These are phyloP conservation scores for Micronycteris hirsuta DNA, from an alignment of 2,113 vertebrate species.

Conservation along the genomic window DNA sequence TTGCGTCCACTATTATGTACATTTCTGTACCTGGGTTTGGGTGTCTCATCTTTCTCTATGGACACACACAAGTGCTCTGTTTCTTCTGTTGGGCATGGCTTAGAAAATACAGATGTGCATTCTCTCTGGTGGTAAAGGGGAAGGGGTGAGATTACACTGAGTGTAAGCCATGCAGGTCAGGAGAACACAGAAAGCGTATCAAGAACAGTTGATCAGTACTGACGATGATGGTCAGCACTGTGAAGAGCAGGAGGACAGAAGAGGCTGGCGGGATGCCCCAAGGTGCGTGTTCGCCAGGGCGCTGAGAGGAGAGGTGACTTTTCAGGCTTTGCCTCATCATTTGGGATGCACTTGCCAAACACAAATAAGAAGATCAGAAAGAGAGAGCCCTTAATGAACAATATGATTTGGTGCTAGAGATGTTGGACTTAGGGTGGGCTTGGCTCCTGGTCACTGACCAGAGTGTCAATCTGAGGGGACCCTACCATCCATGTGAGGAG, in stretches of 20 bases:
- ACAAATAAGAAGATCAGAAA: not conserved
- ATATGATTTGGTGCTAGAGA: not conserved
- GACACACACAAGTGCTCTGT: not conserved
- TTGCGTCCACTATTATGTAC: too few species aligned
- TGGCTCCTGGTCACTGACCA: not conserved
- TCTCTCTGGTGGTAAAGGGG: not conserved
- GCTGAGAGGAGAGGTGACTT: not conserved
- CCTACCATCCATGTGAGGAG: not conserved
- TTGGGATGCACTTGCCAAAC: not conserved
- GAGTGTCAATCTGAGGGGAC: not conserved
- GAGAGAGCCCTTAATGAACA: not conserved
- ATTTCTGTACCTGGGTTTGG: not conserved
- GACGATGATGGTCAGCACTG: too few species aligned
- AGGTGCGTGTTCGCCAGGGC: not conserved
- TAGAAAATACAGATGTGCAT: not conserved
- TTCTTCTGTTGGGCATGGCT: not conserved
- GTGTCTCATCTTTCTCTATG: not conserved
- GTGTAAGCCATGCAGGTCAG: not conserved
- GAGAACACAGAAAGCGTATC: not conserved
- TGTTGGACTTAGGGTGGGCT: not conserved
- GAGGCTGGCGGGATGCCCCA: not conserved
- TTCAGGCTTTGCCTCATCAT: not conserved
- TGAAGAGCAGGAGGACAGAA: not conserved
- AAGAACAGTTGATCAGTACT: not conserved
- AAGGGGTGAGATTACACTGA: not conserved